Conservation (phyloP, 2,113 vertebrate genomes). For the Nycticebus coucang region DNA sequence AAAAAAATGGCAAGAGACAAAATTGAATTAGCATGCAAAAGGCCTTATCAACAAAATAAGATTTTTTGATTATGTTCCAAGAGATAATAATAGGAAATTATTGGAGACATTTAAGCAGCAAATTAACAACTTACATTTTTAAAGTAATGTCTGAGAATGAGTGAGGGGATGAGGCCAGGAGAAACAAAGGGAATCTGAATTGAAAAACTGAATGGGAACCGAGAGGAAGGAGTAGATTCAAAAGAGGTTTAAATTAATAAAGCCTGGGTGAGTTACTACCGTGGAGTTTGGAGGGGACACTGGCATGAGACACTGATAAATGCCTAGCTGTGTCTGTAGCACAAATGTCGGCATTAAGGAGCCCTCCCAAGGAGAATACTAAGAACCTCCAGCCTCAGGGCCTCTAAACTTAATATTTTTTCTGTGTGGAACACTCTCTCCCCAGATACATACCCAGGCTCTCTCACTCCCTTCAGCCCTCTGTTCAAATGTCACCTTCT, state of each 20-base stretch:
- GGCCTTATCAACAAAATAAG: neutral
- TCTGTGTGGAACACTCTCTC: neutral
- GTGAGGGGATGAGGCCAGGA: neutral
- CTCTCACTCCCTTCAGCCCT: neutral
- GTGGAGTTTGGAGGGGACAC: neutral
- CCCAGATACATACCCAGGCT: neutral
- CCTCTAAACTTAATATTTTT: neutral
- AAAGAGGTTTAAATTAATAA: neutral
- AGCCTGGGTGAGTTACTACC: neutral
- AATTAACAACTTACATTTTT: slow-evolving; percentile 9
- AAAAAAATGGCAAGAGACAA: neutral
- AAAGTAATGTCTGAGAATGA: neutral
- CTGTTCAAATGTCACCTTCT: neutral
- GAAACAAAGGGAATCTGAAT: neutral
- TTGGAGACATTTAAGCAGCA: neutral
- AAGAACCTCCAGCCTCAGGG: neutral
- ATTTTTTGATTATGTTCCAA: neutral
- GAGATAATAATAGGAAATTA: neutral
- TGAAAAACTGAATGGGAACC: neutral
- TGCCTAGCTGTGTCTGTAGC: neutral
- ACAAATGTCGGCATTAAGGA: neutral
- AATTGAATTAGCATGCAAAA: neutral
- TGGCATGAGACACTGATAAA: neutral
- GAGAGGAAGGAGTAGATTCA: neutral
- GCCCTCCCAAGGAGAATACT: neutral